Evolutionary conservation across 2,113 vertebrate species (phyloP).

Genomic region (Oreochromis aureus): DNA sequence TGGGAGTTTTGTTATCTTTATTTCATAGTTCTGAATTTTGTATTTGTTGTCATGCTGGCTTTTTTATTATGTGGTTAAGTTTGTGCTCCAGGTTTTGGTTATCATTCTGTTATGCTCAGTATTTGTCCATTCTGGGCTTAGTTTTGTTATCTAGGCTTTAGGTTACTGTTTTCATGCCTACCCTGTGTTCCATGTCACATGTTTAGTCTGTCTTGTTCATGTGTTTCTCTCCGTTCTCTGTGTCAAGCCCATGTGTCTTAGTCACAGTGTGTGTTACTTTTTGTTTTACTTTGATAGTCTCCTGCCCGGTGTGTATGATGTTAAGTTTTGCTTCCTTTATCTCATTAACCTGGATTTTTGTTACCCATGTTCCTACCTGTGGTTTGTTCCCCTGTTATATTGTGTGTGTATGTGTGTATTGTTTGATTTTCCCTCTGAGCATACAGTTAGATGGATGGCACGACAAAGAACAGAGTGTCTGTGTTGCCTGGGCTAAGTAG

Average conservation of each 20-base stretch:
- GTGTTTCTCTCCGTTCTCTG: not conserved
- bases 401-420: not conserved
- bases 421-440: not conserved
- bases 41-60: not conserved
- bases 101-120: not conserved
- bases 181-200: not conserved
- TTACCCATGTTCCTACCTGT: not conserved
- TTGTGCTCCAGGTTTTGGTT: not conserved
- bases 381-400: not conserved
- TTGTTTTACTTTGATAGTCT: not conserved
- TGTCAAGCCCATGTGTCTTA: not conserved
- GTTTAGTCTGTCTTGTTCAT: not conserved
- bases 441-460: too few species aligned
- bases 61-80: not conserved
- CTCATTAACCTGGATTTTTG: not conserved
- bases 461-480: not conserved
- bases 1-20: not conserved
- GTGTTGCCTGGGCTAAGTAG: not conserved
- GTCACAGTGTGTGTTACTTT: not conserved
- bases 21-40: not conserved
- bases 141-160: not conserved
- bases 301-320: not conserved
- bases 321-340: not conserved
- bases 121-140: not conserved
- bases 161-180: not conserved